Base-by-base conservation (phyloP, 35 echinoderm and acorn worm genomes). In the Nesometra sesokonis region DNA sequence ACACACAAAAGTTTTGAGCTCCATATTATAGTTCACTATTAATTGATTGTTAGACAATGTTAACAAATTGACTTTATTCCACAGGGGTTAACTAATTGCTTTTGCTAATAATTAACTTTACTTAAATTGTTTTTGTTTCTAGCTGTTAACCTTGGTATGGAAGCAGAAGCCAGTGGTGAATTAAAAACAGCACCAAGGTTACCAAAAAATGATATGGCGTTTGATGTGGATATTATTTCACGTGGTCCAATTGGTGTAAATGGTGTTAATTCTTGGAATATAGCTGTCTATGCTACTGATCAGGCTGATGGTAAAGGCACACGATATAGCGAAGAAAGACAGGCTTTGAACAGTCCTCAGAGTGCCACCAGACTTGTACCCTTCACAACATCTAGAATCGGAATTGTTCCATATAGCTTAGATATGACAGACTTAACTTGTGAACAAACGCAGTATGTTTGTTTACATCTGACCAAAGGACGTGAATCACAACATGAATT, bases 371-470 rank as follows among this genome's bases (percentile, higher is more conserved):
- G 52, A 67, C 52, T 67, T 67, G 52, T 27, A 11, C 52, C 52
- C 8, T 67, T 67, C 21, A 19, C 52, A 19, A 67, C 52, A 9
- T 67, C 52, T 13, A 67, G 52, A 27, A 67, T 67, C 23, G 52
- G 52, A 13, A 67, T 67, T 17, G 52, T 67, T 19, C 52, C 52
- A 9, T 67, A 67, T 19, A 90, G 87, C 39, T 52, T 93, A 32
- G 89, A 97, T 46, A 88, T 97, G 86, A 57, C 80, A 29, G 78
- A 84, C 31, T 82, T 90, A 23, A 89, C 52, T 33, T 97, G 94
- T 79, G 86, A 88, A 17, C 85, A 97, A 31, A 86, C 83, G 5
- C 33, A 85, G 29, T 90, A 93, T 37, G 35, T 97, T 35, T 97
- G 94, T 84, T 79, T 97, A 37, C 67, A 87, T 47, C 86, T 97